Percentiles rank a stretch among this genome's conserved stretches.
phyloP scores from a whole-genome alignment of 2,888 invertebrate species.

The Yponomeuta plumbellus region DNA sequence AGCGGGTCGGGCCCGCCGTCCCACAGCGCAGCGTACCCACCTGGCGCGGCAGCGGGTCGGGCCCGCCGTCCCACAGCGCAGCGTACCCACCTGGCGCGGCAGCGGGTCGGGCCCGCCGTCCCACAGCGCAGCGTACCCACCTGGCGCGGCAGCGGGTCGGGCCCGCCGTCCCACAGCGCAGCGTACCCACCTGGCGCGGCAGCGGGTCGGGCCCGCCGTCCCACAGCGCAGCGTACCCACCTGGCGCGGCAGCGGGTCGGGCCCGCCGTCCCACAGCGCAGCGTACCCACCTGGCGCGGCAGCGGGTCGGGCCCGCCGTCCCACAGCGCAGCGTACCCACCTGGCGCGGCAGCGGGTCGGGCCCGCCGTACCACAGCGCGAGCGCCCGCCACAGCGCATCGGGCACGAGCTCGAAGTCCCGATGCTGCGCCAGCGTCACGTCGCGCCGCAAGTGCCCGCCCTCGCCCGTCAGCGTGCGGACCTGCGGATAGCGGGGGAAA shows the following conservation, averaged over 20 bases:
- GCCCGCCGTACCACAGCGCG: constrained; percentile 89
- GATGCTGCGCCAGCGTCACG: constrained; percentile 82
- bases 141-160: neutral
- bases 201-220: constrained; percentile 88
- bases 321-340: constrained; percentile 65
- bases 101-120: constrained; percentile 88
- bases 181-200: constrained; percentile 84
- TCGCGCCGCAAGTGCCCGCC: constrained; percentile 88
- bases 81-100: constrained; percentile 84
- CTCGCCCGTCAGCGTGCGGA: constrained; percentile 89
- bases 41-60: neutral
- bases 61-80: constrained; percentile 50
- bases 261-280: constrained; percentile 50
- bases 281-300: constrained; percentile 84
- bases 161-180: constrained; percentile 50
- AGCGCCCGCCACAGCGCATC: constrained; percentile 92
- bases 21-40: constrained; percentile 78
- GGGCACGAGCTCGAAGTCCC: constrained; percentile 91
- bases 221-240: neutral
- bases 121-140: neutral
- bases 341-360: constrained; percentile 43
- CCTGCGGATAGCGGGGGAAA: constrained; percentile 28
- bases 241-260: neutral
- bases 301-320: constrained; percentile 89
- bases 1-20: constrained; percentile 80